Conservation (phyloP, 2,888 invertebrate species). For the Noctua comes region DNA sequence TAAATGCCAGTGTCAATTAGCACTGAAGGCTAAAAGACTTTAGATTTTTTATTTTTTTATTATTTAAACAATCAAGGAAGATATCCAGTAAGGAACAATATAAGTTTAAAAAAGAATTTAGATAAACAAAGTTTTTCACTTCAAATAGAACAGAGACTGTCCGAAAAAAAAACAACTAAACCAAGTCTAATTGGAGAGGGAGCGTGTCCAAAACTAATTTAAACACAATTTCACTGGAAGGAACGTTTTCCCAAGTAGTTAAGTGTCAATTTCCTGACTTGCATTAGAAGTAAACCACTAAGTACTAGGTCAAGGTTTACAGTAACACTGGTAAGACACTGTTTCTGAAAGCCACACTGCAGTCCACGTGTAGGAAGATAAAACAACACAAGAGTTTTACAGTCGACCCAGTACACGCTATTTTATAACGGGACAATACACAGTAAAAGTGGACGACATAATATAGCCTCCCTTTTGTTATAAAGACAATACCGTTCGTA, state of each 20-base stretch:
- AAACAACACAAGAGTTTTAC: slow-evolving; percentile 1
- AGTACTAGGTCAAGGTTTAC: slow-evolving; percentile 11
- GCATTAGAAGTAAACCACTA: background rate
- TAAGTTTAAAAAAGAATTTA: background rate
- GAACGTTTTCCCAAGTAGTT: background rate
- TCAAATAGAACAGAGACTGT: background rate
- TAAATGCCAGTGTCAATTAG: background rate
- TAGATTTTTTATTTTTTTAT: too few relatives aligned
- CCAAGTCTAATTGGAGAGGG: background rate
- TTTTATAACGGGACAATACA: slow-evolving; percentile 17
- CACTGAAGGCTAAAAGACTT: background rate
- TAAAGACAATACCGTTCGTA: slow-evolving; percentile 41
- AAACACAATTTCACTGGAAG: slow-evolving; percentile 1
- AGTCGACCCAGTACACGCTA: slow-evolving; percentile 8
- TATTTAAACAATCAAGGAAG: too few relatives aligned
- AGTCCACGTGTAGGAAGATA: background rate
- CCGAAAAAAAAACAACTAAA: background rate
- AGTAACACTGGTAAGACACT: slow-evolving; percentile 4
- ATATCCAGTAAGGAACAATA: too few relatives aligned
- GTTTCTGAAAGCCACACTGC: background rate
- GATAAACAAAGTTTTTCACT: background rate
- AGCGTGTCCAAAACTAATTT: slow-evolving; percentile 27
- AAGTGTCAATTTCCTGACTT: slow-evolving; percentile 18
- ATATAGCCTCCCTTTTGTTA: slow-evolving; percentile 31
- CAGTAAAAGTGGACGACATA: slow-evolving; percentile 11